Conservation (phyloP, 2,888 invertebrate species). For the Petrolisthes cinctipes region DNA sequence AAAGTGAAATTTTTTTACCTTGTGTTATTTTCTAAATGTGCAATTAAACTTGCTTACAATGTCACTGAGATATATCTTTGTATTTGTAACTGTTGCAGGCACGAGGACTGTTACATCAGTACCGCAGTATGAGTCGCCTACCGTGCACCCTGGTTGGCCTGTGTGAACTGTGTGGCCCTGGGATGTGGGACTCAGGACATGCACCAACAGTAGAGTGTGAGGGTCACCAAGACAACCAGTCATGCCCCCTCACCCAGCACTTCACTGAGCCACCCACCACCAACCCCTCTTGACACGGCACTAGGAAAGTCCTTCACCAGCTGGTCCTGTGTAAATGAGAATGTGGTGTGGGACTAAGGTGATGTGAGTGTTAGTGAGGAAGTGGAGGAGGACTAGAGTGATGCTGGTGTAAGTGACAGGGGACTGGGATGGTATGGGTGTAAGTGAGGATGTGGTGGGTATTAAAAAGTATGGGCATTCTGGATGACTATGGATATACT, state of each 20-base stretch:
- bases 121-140: constrained; percentile 85
- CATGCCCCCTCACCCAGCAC: constrained; percentile 53
- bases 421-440: too few species aligned
- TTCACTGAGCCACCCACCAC: constrained; percentile 21
- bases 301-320: constrained; percentile 57
- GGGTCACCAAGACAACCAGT: constrained; percentile 66
- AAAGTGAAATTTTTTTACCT: too few species aligned
- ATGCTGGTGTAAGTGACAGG: too few species aligned
- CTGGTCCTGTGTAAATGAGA: constrained; percentile 54
- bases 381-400: too few species aligned
- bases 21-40: too few species aligned
- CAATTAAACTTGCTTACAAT: too few species aligned
- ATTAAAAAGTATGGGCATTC: too few species aligned
- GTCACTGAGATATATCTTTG: too few species aligned
- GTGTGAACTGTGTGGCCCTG: constrained; percentile 89
- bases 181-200: constrained; percentile 95
- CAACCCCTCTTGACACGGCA: constrained; percentile 50
- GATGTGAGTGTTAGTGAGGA: too few species aligned
- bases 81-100: constrained; percentile 73
- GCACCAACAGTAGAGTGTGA: constrained; percentile 86
- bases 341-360: too few species aligned
- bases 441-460: too few species aligned
- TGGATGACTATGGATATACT: too few species aligned
- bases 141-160: constrained; percentile 91
- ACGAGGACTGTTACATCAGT: constrained; percentile 89